Evolutionary conservation across 1,140 invertebrate species (phyloP), one percentile per base, ranked within the genome.

Genomic region (Euglossa dilemma): DNA sequence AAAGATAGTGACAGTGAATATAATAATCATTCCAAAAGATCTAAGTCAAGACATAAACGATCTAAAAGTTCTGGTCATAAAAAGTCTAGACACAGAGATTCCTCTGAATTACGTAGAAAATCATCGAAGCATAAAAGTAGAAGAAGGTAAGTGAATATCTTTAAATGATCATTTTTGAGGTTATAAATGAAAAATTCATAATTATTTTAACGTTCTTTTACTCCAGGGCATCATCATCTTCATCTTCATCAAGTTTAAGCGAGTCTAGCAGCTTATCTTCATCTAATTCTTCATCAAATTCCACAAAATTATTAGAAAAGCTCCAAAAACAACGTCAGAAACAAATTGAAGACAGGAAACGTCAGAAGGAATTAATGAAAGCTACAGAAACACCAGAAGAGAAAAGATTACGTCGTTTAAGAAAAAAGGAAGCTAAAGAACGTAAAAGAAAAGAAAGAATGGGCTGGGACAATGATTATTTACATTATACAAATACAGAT

Each of bases 401-500:
- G 91, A 99, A 99, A 92, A 94, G 98, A 78, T 94, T 97, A 20
- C 95, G 99, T 61, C 95, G 99, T 71, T 93, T 99, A 56, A 95
- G 95, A 67, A 99, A 99, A 89, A 99, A 99, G 92, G 97, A 98
- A 93, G 96, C 96, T 1, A 99, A 99, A 92, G 98, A 99, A 94
- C 95, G 97, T 36, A 97, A 97, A 82, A 94, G 97, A 6, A 97
- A 98, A 85, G 97, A 98, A 93, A 94, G 97, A 85, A 99, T 99
- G 98, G 98, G 98, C 6, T 99, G 98, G 98, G 98, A 99, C 94
- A 98, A 98, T 88, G 98, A 99, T 93, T 98, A 99, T 92, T 95
- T 98, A 36, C 98, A 98, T 89, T 99, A 99, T 91, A 99, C 99
- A 18, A 99, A 99, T 94, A 97, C 97, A 43, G 99, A 99, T 93